Evolutionary conservation across 1,140 invertebrate species (phyloP).

Genomic region (Cecropterus lyciades): DNA sequence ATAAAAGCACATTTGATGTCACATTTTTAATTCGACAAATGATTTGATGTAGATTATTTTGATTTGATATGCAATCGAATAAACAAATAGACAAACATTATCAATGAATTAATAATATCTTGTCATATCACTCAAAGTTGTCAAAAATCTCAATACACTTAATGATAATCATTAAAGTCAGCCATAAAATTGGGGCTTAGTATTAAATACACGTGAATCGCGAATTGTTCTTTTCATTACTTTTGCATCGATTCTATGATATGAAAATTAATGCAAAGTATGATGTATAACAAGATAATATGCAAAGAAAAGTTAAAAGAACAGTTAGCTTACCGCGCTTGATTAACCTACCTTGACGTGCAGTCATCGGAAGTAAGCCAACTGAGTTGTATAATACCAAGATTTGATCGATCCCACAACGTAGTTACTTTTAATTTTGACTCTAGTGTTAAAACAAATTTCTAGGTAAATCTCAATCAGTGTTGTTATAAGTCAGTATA

Average conservation of each 20-base stretch:
- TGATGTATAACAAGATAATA: constrained; percentile 9
- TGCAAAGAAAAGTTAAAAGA: constrained; percentile 27
- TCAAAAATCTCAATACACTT: neutral
- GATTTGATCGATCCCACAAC: constrained; percentile 2
- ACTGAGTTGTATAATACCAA: constrained; percentile 21
- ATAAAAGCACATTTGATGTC: too few relatives aligned
- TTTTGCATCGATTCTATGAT: constrained; percentile 1
- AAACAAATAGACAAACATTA: too few relatives aligned
- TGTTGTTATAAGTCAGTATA: too few relatives aligned
- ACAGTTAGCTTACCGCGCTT: constrained; percentile 28
- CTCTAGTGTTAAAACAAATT: too few relatives aligned
- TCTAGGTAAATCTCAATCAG: too few relatives aligned
- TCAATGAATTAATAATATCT: too few relatives aligned
- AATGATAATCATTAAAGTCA: neutral
- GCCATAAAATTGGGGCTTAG: constrained; percentile 6
- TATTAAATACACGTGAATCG: neutral
- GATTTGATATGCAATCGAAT: too few relatives aligned
- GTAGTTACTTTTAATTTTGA: neutral
- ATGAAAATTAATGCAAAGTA: neutral
- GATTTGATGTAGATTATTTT: too few relatives aligned
- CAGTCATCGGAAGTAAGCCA: constrained; percentile 30
- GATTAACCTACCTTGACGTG: constrained; percentile 28
- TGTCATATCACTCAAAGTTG: too few relatives aligned
- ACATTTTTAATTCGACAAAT: too few relatives aligned
- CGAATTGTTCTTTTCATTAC: constrained; percentile 9